Evolutionary conservation across 1,140 invertebrate genomes (phyloP).

Genomic region (Lutraria rhynchaena): DNA sequence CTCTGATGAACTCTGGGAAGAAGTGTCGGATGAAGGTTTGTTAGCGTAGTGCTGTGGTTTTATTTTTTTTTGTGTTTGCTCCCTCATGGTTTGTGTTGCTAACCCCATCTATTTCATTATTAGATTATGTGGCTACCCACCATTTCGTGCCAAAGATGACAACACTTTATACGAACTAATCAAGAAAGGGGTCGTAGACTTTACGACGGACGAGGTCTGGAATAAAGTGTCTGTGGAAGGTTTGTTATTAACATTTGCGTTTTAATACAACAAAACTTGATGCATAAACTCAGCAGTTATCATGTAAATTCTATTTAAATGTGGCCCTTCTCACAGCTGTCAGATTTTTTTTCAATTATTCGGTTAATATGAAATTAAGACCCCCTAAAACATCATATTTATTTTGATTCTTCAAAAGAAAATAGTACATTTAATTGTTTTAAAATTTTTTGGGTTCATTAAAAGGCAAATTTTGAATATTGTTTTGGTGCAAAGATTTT

Average conservation of each 20-base stretch:
- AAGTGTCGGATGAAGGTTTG: constrained; percentile 72
- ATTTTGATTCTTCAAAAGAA: no score
- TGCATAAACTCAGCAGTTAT: no score
- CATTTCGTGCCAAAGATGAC: constrained; percentile 76
- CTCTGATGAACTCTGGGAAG: constrained; percentile 63
- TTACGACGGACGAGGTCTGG: constrained; percentile 66
- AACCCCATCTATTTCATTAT: neutral
- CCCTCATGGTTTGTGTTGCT: neutral
- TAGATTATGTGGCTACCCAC: constrained; percentile 77
- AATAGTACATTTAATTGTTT: no score
- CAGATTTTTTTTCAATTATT: no score
- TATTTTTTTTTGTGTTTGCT: neutral
- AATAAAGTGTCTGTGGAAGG: constrained; percentile 71
- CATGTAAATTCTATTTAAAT: no score
- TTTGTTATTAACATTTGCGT: constrained; percentile 50
- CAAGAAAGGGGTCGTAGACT: constrained; percentile 76
- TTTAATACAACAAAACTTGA: no score
- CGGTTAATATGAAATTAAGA: no score
- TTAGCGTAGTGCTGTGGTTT: neutral
- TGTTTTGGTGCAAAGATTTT: no score
- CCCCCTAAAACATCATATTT: no score
- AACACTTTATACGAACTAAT: constrained; percentile 76
- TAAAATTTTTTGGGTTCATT: no score
- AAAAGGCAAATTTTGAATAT: no score
- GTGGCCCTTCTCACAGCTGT: no score